Evolutionary conservation across 2,888 invertebrate species (phyloP).

Genomic region (Acleris emargana): DNA sequence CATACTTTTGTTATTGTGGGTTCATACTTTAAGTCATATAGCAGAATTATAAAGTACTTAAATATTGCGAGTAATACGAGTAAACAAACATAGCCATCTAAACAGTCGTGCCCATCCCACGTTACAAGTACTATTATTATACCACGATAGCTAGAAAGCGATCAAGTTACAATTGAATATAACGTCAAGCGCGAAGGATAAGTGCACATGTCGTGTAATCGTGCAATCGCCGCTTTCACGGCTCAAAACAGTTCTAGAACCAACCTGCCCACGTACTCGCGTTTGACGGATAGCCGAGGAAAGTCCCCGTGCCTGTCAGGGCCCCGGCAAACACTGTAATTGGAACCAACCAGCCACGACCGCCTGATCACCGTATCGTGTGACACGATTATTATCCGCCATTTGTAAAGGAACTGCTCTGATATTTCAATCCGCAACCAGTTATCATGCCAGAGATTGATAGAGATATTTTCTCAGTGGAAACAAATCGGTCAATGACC

Average conservation of each 20-base stretch:
- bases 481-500: slow-evolving; percentile 36
- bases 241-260: slow-evolving; percentile 35
- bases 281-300: slow-evolving; percentile 50
- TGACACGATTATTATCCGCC: slow-evolving; percentile 37
- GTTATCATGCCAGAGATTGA: slow-evolving; percentile 31
- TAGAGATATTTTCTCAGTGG: slow-evolving; percentile 26
- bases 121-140: slow-evolving; percentile 33
- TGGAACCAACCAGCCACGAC: slow-evolving; percentile 48
- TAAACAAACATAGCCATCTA: slow-evolving; percentile 2
- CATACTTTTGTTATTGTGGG: no score
- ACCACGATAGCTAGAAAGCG: slow-evolving; percentile 57
- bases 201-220: slow-evolving; percentile 59
- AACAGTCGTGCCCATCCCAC: neutral
- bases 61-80: no score
- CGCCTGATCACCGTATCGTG: slow-evolving; percentile 33
- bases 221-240: slow-evolving; percentile 67
- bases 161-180: slow-evolving; percentile 67
- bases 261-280: slow-evolving; percentile 25
- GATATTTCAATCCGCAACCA: slow-evolving; percentile 44
- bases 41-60: no score
- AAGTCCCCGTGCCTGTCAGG: slow-evolving; percentile 56
- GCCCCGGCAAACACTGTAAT: slow-evolving; percentile 51
- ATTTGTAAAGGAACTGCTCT: slow-evolving; percentile 39
- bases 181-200: slow-evolving; percentile 55
- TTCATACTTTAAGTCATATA: no score